Conservation (phyloP, 37 sponge, comb jelly and placozoan genomes). For the Theonella swinhoei region DNA sequence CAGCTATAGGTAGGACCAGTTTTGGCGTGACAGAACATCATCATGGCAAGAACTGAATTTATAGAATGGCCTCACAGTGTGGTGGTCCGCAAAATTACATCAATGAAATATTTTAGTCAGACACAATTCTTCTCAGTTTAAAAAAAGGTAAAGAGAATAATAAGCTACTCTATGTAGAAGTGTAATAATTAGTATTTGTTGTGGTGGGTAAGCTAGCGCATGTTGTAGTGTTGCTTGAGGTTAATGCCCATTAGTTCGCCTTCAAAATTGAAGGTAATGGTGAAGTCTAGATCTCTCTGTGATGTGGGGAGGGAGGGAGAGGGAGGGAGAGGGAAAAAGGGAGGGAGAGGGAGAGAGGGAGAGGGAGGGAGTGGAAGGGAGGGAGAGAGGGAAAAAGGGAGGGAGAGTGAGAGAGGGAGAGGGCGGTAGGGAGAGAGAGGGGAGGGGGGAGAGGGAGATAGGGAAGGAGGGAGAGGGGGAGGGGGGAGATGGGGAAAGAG, state of each 20-base stretch:
- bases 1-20: too few relatives aligned
- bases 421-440: background rate
- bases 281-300: conserved; percentile 90
- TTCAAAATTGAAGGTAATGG: conserved; percentile 81
- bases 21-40: too few relatives aligned
- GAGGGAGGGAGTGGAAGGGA: conserved; percentile 17
- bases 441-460: background rate
- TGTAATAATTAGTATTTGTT: too few relatives aligned
- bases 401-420: background rate
- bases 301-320: background rate
- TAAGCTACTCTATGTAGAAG: too few relatives aligned
- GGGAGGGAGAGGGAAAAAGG: background rate
- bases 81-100: too few relatives aligned
- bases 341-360: background rate
- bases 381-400: conserved; percentile 3
- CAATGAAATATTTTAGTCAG: too few relatives aligned
- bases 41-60: too few relatives aligned
- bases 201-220: too few relatives aligned
- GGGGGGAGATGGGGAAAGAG: conserved; percentile 19
- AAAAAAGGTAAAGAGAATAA: too few relatives aligned
- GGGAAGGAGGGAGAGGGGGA: background rate
- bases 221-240: conserved; percentile 72
- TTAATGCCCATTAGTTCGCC: conserved; percentile 83
- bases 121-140: too few relatives aligned
- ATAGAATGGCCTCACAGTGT: too few relatives aligned